Conservation (phyloP, 2,888 invertebrate species). For the Nyleta sp. region DNA sequence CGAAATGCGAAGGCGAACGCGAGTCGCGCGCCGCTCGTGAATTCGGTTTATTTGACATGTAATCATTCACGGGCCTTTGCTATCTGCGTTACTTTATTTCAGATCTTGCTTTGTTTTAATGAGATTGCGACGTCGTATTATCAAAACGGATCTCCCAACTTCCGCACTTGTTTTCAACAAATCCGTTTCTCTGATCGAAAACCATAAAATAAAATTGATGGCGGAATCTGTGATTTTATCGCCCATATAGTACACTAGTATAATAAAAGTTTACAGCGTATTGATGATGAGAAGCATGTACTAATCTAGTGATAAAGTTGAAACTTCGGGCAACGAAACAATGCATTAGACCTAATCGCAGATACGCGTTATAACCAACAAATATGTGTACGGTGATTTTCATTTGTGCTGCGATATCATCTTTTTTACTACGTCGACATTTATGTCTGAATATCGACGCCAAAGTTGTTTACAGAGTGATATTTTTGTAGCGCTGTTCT, state of each 20-base stretch:
- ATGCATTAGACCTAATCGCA: conserved; percentile 16
- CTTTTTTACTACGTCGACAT: conserved; percentile 4
- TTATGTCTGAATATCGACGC: background rate
- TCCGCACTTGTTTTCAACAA: conserved; percentile 28
- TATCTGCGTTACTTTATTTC: background rate
- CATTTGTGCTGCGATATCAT: background rate
- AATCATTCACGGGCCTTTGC: conserved; percentile 2
- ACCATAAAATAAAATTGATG: conserved; percentile 56
- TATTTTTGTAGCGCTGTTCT: too few relatives aligned
- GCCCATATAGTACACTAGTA: conserved; percentile 21
- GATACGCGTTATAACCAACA: conserved; percentile 1
- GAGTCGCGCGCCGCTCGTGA: conserved; percentile 10
- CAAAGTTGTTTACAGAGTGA: conserved; percentile 1
- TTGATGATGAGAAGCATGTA: conserved; percentile 47
- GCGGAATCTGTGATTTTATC: conserved; percentile 43
- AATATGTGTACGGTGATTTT: background rate
- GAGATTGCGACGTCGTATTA: background rate
- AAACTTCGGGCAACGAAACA: conserved; percentile 11
- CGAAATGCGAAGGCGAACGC: background rate
- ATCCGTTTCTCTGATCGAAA: conserved; percentile 44
- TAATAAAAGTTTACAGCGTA: conserved; percentile 56
- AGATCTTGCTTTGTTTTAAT: conserved; percentile 31
- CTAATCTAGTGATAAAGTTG: conserved; percentile 44
- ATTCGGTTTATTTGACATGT: conserved; percentile 31
- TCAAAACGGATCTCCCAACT: conserved; percentile 21